Evolutionary conservation across 2,797 vertebrate genomes (phyloP).

Genomic region (Phyllotis vaccarum): DNA sequence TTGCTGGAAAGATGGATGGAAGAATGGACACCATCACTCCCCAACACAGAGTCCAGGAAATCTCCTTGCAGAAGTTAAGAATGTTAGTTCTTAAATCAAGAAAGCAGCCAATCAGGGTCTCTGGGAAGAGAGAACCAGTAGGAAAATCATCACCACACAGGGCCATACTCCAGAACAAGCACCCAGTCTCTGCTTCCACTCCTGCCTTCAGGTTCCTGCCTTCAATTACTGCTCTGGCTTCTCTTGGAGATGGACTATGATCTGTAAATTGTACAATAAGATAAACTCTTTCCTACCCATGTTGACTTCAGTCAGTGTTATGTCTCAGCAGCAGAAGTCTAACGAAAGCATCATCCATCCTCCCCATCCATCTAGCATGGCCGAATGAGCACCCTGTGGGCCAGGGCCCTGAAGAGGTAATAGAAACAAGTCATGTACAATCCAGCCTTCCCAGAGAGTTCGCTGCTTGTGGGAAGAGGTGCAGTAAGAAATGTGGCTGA

Average conservation of each 20-base stretch:
- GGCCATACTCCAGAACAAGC: fast-evolving
- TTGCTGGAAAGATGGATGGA: too few species aligned
- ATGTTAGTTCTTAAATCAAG: not conserved
- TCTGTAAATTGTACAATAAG: not conserved
- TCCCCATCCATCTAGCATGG: not conserved
- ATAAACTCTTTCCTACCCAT: not conserved
- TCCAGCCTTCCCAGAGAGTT: too few species aligned
- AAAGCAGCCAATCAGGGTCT: not conserved
- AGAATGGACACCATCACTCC: not conserved
- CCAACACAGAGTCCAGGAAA: not conserved
- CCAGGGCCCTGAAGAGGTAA: not conserved
- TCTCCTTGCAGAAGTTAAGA: not conserved
- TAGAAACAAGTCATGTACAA: fast-evolving
- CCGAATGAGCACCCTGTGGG: fast-evolving
- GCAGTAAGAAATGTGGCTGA: fast-evolving
- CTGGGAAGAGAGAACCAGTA: not conserved
- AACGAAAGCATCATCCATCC: not conserved
- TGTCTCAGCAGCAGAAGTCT: not conserved
- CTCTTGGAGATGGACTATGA: not conserved
- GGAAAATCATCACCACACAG: not conserved
- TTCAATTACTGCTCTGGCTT: not conserved
- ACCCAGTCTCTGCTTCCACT: not conserved
- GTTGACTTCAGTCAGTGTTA: not conserved
- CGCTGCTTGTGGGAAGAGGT: fast-evolving
- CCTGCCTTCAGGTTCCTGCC: not conserved